Conservation (phyloP, 2,888 invertebrate species). For the Phengaris arion region DNA sequence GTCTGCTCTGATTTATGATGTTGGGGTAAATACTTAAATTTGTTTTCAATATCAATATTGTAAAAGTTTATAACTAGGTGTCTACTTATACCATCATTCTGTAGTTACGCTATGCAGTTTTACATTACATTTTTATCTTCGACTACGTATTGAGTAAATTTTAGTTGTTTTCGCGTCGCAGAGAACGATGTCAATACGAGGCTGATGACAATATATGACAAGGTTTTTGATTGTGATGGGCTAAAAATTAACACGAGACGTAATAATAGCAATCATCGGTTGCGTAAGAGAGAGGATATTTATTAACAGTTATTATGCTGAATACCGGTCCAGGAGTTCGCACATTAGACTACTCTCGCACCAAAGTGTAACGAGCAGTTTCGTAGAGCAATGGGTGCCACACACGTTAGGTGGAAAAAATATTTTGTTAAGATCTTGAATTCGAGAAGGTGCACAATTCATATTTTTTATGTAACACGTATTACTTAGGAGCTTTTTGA, state of each 20-base stretch:
- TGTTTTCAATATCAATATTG: not conserved
- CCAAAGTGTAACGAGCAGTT: not conserved
- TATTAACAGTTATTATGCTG: slow-evolving; percentile 30
- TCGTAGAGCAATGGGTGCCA: no score
- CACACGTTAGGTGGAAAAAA: no score
- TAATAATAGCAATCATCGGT: slow-evolving; percentile 26
- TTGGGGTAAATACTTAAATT: no score
- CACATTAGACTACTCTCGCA: not conserved
- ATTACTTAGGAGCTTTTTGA: no score
- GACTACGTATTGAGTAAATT: not conserved
- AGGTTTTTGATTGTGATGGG: not conserved
- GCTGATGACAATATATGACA: not conserved
- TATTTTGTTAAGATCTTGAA: no score
- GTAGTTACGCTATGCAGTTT: no score
- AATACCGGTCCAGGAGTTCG: slow-evolving; percentile 25
- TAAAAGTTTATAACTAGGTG: not conserved
- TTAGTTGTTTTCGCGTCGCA: not conserved
- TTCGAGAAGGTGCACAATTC: no score
- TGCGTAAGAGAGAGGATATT: slow-evolving; percentile 32
- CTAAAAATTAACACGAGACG: slow-evolving; percentile 6
- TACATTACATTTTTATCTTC: no score
- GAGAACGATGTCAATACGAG: not conserved
- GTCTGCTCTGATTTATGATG: no score
- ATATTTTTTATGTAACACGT: no score
- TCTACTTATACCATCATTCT: no score